Conservation (phyloP, 2,113 vertebrate species). For the Terrapene triunguis region DNA sequence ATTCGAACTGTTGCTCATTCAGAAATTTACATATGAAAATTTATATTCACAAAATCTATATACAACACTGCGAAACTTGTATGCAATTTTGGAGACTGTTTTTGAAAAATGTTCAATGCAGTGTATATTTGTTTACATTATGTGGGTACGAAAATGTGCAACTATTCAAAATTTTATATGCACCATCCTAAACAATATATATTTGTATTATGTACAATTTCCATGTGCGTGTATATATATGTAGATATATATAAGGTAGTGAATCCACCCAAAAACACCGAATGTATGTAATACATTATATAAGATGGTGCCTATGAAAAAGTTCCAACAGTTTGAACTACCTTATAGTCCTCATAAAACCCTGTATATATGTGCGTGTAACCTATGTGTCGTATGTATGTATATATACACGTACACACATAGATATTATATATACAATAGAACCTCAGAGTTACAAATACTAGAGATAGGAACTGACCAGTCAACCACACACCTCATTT, state of each 20-base stretch:
- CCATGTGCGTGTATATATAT: background rate
- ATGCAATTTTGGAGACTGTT: background rate
- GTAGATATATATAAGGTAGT: background rate
- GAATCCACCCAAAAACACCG: background rate
- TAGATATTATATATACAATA: too few relatives aligned
- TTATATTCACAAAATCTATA: background rate
- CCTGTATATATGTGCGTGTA: background rate
- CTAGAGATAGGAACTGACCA: too few relatives aligned
- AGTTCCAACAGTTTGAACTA: background rate
- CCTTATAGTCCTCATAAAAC: background rate
- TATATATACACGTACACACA: background rate
- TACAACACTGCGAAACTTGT: background rate
- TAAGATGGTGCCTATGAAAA: background rate
- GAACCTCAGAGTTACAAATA: too few relatives aligned
- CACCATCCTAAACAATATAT: background rate
- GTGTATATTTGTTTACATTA: background rate
- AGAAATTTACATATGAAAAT: background rate
- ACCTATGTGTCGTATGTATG: too few relatives aligned
- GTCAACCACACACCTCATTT: too few relatives aligned
- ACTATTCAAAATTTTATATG: background rate
- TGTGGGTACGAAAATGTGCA: background rate
- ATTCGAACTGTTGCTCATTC: background rate
- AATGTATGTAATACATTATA: background rate
- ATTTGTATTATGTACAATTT: background rate
- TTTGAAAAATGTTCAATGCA: background rate